Evolutionary conservation across 2,888 invertebrate genomes (phyloP).

Genomic region (Aleiodes leptofemur): DNA sequence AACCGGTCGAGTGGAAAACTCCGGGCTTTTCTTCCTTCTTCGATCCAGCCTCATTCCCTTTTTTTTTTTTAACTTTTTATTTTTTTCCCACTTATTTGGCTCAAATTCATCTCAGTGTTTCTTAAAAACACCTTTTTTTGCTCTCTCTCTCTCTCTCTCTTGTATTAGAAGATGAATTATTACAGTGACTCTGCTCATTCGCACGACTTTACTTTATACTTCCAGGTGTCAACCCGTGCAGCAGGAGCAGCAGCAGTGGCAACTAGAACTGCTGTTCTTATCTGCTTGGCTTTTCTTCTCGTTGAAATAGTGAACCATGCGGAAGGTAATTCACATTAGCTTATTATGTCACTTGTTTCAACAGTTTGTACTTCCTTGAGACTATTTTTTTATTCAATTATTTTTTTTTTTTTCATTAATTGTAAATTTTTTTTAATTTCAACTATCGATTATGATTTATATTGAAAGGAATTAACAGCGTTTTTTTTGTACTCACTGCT

Average conservation of each 20-base stretch:
- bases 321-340: conserved; percentile 65
- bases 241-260: conserved; percentile 40
- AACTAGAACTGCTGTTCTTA: conserved; percentile 63
- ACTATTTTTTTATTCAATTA: neutral
- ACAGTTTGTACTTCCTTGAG: conserved; percentile 1
- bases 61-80: neutral
- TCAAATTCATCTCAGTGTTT: conserved; percentile 16
- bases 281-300: conserved; percentile 66
- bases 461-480: too few species aligned
- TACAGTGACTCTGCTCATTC: conserved; percentile 35
- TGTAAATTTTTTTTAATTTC: too few species aligned
- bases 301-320: conserved; percentile 65
- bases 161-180: conserved; percentile 34
- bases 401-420: neutral
- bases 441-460: too few species aligned
- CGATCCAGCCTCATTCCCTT: neutral
- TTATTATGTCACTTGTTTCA: conserved; percentile 26
- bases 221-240: conserved; percentile 63
- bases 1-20: conserved; percentile 38
- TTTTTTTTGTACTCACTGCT: too few species aligned
- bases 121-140: neutral
- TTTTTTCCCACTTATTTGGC: neutral
- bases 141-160: neutral
- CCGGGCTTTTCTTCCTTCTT: conserved; percentile 25
- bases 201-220: conserved; percentile 52